Percentiles rank a stretch among this genome's conserved stretches.
phyloP scores from a whole-genome alignment of 2,888 invertebrate species.

The Platynereis dumerilii region DNA sequence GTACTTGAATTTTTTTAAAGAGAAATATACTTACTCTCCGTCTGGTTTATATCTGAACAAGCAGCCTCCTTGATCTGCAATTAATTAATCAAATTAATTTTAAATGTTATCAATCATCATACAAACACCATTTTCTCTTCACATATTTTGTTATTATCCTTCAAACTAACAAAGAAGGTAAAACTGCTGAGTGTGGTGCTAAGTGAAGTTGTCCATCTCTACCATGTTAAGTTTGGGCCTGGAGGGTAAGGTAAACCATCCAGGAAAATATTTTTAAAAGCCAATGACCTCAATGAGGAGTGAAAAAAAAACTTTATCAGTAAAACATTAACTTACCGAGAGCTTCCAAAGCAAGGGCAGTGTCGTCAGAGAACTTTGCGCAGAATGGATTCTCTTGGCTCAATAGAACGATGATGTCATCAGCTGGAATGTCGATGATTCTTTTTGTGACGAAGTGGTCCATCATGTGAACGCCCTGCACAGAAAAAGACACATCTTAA shows the following conservation, averaged over 20 bases:
- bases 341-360: slow-evolving; percentile 74
- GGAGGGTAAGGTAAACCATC: too few species aligned
- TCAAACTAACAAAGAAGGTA: neutral
- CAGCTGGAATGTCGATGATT: slow-evolving; percentile 74
- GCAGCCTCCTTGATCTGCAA: slow-evolving; percentile 34
- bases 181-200: neutral
- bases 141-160: too few species aligned
- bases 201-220: neutral
- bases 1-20: neutral
- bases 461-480: slow-evolving; percentile 36
- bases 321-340: slow-evolving; percentile 70
- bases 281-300: too few species aligned
- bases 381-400: slow-evolving; percentile 82
- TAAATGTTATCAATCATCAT: slow-evolving; percentile 37
- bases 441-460: slow-evolving; percentile 62
- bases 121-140: neutral
- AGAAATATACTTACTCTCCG: slow-evolving; percentile 9
- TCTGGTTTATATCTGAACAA: slow-evolving; percentile 32
- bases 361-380: slow-evolving; percentile 71
- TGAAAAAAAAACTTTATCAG: neutral
- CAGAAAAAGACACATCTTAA: neutral
- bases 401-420: slow-evolving; percentile 80
- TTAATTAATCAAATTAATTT: too few species aligned
- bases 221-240: too few species aligned
- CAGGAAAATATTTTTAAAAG: too few species aligned